Conservation (phyloP, 1,140 invertebrate genomes). For the Coenobita brevimanus region DNA sequence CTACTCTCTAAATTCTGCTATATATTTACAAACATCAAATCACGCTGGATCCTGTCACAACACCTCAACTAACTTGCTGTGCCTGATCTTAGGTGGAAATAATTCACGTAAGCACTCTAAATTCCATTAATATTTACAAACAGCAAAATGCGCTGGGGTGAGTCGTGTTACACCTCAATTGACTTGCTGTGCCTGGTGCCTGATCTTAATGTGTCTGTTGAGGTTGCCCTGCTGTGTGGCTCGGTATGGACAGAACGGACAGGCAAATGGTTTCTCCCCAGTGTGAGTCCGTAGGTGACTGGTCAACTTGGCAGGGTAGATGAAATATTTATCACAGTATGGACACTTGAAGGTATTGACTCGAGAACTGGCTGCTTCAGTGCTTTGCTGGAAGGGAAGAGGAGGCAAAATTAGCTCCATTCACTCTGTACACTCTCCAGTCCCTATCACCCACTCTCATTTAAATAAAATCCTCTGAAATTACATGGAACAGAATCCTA, state of each 20-base stretch:
- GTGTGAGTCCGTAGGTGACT: conserved; percentile 53
- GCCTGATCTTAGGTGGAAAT: too few relatives aligned
- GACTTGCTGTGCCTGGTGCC: conserved; percentile 28
- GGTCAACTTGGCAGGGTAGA: conserved; percentile 48
- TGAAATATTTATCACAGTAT: conserved; percentile 47
- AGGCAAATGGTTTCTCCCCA: conserved; percentile 49
- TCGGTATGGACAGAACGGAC: conserved; percentile 48
- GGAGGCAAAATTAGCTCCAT: background rate
- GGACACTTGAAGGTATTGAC: conserved; percentile 37
- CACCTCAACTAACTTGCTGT: too few relatives aligned
- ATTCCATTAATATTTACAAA: too few relatives aligned
- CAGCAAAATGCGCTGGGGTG: too few relatives aligned
- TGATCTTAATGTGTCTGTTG: conserved; percentile 52
- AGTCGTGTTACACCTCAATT: conserved; percentile 26
- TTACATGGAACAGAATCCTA: too few relatives aligned
- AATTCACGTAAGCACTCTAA: too few relatives aligned
- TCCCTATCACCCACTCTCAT: too few relatives aligned
- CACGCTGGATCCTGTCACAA: too few relatives aligned
- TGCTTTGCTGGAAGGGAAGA: conserved; percentile 11
- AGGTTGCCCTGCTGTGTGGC: conserved; percentile 54
- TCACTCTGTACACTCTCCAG: too few relatives aligned
- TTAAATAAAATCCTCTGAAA: background rate
- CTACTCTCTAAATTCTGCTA: too few relatives aligned
- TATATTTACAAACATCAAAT: too few relatives aligned
- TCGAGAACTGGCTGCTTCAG: conserved; percentile 17